Percentiles rank a stretch among this genome's conserved stretches.
These are phyloP conservation scores for Numenius arquata DNA, from an alignment of 2,113 vertebrate species.

Conservation along the genomic window DNA sequence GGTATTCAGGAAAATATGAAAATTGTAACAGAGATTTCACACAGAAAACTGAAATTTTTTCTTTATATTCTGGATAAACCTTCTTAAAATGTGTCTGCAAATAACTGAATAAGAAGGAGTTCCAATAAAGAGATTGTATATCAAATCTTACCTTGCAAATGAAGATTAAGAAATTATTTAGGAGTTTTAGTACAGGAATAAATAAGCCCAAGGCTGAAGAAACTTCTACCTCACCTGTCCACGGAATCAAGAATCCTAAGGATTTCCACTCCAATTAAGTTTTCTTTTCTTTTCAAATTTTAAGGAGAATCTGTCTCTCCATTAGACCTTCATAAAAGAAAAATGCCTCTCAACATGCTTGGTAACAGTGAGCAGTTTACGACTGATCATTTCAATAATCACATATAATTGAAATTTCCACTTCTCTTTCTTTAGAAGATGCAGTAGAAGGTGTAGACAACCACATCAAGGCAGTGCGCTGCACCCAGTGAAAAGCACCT, in stretches of 20 bases:
- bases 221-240: background rate
- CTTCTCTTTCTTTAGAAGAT: background rate
- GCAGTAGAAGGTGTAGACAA: background rate
- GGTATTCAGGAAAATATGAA: rapidly evolving
- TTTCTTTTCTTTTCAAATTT: background rate
- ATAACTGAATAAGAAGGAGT: background rate
- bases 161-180: background rate
- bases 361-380: background rate
- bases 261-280: background rate
- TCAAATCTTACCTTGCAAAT: background rate
- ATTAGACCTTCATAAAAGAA: background rate
- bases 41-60: background rate
- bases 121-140: background rate
- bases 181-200: background rate
- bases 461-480: no score
- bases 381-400: background rate
- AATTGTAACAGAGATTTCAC: background rate
- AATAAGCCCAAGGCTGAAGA: background rate
- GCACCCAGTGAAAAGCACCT: background rate
- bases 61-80: background rate
- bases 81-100: background rate
- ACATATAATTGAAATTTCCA: background rate
- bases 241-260: background rate
- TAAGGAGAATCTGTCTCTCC: background rate
- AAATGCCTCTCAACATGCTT: background rate